Evolutionary conservation across 2,113 vertebrate genomes (phyloP), one percentile per base, ranked within the genome.

Genomic region (Barbus barbus): DNA sequence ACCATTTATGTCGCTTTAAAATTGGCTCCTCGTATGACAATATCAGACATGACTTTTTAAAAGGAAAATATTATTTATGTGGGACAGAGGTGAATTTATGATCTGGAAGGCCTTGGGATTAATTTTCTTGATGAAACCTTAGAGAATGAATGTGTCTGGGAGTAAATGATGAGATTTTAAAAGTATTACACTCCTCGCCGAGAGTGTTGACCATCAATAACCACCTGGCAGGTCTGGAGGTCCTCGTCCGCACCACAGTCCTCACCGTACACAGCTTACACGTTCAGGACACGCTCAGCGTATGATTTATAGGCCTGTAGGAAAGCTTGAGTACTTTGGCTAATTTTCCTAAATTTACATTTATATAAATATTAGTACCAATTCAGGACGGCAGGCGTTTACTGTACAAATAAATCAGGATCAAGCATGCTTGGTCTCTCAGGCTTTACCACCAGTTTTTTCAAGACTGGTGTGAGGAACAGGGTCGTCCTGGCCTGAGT

Each of bases 91-190:
- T 77, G 84, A 63, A 89, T 88, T 89, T 89, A 90, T 85, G 83
- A 53, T 78, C 80, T 38, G 26, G 78, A 78, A 83, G 84, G 73
- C 84, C 77, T 38, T 74, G 60, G 82, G 85, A 87, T 89, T 89
- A 20, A 90, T 91, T 88, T 89, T 86, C 88, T 73, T 79, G 83
- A 88, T 88, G 81, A 86, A 87, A 82, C 82, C 72, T 83, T 83
- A 78, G 53, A 74, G 81, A 84, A 84, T 84, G 86, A 81, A 63
- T 83, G 72, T 83, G 69, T 82, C 85, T 74, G 41, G 51, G 76
- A 87, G 80, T 87, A 86, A 90, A 85, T 87, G 86, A 91, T 86
- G 87, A 86, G 86, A 88, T 82, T 89, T 90, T 85, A 81, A 90
- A 88, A 87, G 87, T 88, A 90, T 89, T 85, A 83, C 89, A 89